These are phyloP conservation scores for Leistus spinibarbis DNA, from an alignment of 2,888 invertebrate species.

Conservation along the genomic window DNA sequence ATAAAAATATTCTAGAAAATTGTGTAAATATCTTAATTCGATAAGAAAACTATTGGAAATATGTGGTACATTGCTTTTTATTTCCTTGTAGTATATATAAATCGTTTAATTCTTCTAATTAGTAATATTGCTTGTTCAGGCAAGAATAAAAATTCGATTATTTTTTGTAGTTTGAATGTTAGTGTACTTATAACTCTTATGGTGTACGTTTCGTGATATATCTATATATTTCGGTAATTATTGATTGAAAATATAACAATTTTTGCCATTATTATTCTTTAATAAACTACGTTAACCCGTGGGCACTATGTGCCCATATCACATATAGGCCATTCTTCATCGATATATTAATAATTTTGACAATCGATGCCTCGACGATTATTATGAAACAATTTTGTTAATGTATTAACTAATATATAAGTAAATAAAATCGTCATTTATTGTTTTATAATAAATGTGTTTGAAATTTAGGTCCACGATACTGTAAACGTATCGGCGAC, in stretches of 20 bases:
- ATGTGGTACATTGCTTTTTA: neutral
- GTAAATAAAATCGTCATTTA: too few relatives aligned
- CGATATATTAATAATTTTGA: too few relatives aligned
- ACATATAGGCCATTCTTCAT: too few relatives aligned
- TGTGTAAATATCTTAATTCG: neutral
- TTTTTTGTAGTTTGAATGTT: neutral
- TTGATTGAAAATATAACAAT: neutral
- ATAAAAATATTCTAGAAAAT: neutral
- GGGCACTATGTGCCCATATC: too few relatives aligned
- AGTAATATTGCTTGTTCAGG: neutral
- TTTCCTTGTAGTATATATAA: neutral
- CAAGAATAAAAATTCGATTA: neutral
- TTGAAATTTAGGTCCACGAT: neutral
- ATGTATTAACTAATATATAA: too few relatives aligned
- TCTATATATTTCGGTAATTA: neutral
- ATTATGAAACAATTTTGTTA: neutral
- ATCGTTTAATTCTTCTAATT: neutral
- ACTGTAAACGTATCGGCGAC: neutral
- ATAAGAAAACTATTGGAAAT: too few relatives aligned
- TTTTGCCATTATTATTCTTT: neutral
- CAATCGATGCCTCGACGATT: too few relatives aligned
- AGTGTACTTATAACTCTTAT: neutral
- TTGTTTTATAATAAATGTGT: neutral
- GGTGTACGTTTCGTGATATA: neutral
- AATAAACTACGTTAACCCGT: neutral